Evolutionary conservation across 2,113 vertebrate genomes (phyloP).

Genomic region (Gobio gobio): DNA sequence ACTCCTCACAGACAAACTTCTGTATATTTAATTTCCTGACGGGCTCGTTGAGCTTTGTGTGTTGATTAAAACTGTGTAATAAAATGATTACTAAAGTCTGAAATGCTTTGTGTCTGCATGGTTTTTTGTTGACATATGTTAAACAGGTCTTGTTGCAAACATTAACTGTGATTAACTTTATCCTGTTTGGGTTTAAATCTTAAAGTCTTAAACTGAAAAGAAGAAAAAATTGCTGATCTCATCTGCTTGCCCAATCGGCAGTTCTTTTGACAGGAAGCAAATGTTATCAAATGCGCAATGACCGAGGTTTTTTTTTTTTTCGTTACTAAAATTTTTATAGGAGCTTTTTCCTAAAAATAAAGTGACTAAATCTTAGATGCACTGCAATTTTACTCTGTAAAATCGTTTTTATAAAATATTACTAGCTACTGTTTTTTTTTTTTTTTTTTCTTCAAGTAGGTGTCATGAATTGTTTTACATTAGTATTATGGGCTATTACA

Average conservation of each 20-base stretch:
- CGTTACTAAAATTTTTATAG: neutral
- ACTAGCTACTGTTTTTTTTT: too few species aligned
- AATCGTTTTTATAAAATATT: too few species aligned
- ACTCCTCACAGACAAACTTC: constrained; percentile 93
- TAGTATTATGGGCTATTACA: neutral
- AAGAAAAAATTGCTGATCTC: neutral
- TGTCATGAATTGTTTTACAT: neutral
- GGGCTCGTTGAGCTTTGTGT: constrained; percentile 99
- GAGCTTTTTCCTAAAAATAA: neutral
- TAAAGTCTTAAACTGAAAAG: neutral
- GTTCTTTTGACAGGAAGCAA: neutral
- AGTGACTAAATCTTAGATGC: neutral
- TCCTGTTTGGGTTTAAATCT: neutral
- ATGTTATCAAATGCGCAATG: neutral
- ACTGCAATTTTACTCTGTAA: neutral
- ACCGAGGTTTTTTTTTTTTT: too few species aligned
- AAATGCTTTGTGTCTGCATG: constrained; percentile 36
- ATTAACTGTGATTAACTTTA: neutral
- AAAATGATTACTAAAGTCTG: constrained; percentile 94
- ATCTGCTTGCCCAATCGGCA: neutral
- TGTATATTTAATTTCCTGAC: constrained; percentile 99
- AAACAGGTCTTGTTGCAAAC: neutral
- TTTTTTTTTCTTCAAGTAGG: neutral
- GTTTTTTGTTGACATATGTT: neutral
- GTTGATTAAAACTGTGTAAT: constrained; percentile 99